phyloP scores from a whole-genome alignment of 2,113 vertebrate genomes.

The Coregonus clupeaformis region DNA sequence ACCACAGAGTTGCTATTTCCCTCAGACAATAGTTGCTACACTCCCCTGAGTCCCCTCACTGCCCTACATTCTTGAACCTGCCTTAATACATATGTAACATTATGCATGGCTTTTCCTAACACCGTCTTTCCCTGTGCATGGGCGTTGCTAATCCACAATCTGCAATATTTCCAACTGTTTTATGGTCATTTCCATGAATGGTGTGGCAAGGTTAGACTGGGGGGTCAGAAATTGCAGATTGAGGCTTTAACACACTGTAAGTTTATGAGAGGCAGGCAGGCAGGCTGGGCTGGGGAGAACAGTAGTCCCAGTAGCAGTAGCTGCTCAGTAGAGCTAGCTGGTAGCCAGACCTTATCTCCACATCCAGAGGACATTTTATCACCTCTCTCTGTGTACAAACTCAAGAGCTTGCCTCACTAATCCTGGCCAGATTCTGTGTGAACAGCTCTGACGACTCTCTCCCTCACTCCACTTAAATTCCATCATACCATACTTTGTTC shows the following conservation, averaged over 20 bases:
- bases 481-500: constrained; percentile 7
- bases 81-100: not conserved
- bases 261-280: not conserved
- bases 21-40: not conserved
- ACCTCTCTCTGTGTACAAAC: constrained; percentile 30
- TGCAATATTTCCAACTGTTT: too few relatives aligned
- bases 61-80: too few relatives aligned
- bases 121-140: too few relatives aligned
- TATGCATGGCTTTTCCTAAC: too few relatives aligned
- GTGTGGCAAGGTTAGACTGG: too few relatives aligned
- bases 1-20: too few relatives aligned
- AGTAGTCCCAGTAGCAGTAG: constrained; percentile 17
- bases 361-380: constrained; percentile 52
- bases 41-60: not conserved
- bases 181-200: too few relatives aligned
- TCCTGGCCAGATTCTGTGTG: constrained; percentile 25
- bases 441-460: constrained; percentile 22
- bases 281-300: not conserved
- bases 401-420: constrained; percentile 22
- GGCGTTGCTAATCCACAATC: too few relatives aligned
- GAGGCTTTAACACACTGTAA: not conserved
- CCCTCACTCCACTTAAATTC: constrained; percentile 18
- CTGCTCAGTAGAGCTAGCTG: constrained; percentile 16
- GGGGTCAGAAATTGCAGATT: not conserved
- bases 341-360: constrained; percentile 48